Evolutionary conservation across 1,140 invertebrate genomes (phyloP).

Genomic region (Littorina saxatilis): DNA sequence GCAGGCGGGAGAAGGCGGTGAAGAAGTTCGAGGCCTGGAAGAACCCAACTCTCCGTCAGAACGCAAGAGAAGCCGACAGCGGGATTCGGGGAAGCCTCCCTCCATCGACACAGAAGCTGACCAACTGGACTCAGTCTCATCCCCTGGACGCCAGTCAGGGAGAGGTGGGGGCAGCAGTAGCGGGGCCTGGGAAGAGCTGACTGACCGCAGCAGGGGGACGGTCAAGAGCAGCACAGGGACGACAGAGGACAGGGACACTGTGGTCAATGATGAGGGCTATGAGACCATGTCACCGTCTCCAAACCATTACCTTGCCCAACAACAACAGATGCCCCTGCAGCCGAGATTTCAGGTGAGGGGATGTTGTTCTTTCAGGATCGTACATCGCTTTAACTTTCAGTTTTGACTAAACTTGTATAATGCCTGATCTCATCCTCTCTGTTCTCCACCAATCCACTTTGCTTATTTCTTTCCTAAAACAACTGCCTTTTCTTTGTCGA

Average conservation of each 20-base stretch:
- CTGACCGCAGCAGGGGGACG: not conserved
- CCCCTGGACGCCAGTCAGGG: too few relatives aligned
- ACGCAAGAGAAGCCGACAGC: not conserved
- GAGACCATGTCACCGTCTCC: conserved; percentile 33
- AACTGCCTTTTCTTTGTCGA: too few relatives aligned
- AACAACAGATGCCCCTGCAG: not conserved
- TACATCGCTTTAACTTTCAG: too few relatives aligned
- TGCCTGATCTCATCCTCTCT: too few relatives aligned
- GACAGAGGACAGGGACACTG: not conserved
- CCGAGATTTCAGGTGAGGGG: not conserved
- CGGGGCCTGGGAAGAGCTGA: not conserved
- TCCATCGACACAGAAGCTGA: not conserved
- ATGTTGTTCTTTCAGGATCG: too few relatives aligned
- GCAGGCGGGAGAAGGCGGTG: not conserved
- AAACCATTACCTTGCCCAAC: not conserved
- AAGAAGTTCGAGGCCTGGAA: not conserved
- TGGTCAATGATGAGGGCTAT: conserved; percentile 2
- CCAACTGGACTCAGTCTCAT: too few relatives aligned
- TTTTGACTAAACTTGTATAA: too few relatives aligned
- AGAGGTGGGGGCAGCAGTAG: not conserved
- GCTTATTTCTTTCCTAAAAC: too few relatives aligned
- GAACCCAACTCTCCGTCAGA: not conserved
- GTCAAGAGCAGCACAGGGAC: not conserved
- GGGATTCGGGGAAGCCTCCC: not conserved
- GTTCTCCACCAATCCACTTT: too few relatives aligned